These are phyloP conservation scores for Strix aluco DNA, from an alignment of 2,113 vertebrate genomes.

Conservation along the genomic window DNA sequence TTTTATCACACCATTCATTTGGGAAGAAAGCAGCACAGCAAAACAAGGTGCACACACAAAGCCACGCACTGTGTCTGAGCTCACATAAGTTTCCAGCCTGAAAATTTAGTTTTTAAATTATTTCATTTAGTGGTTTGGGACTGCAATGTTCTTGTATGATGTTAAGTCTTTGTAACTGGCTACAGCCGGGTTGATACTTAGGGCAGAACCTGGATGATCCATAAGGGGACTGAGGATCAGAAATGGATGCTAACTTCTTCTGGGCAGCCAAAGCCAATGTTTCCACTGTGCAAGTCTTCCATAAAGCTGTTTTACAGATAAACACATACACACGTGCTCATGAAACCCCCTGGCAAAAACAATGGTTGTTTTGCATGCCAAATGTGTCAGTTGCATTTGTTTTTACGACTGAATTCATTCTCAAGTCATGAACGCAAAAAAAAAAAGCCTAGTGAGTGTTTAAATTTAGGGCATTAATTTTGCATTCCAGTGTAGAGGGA, in stretches of 20 bases:
- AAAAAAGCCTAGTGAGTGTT: background rate
- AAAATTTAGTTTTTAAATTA: background rate
- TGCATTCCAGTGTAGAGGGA: constrained; percentile 23
- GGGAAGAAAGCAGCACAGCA: background rate
- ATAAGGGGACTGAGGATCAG: background rate
- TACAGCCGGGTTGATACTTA: background rate
- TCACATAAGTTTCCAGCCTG: background rate
- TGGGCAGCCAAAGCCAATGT: background rate
- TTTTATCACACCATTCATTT: constrained; percentile 34
- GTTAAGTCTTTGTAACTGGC: background rate
- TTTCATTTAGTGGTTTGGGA: background rate
- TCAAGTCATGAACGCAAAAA: background rate
- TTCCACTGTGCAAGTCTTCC: background rate
- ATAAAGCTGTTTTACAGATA: background rate
- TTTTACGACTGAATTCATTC: constrained; percentile 49
- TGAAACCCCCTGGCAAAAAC: constrained; percentile 41
- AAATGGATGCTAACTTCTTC: background rate
- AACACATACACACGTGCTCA: background rate
- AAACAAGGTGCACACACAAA: background rate
- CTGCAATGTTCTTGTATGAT: background rate
- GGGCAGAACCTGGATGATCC: background rate
- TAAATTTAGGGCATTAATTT: constrained; percentile 53
- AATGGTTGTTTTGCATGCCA: constrained; percentile 58
- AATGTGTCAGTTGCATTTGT: constrained; percentile 43
- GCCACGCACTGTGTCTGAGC: background rate